Base-by-base conservation (phyloP, 2,797 vertebrate genomes). In the Heterohyrax brucei region DNA sequence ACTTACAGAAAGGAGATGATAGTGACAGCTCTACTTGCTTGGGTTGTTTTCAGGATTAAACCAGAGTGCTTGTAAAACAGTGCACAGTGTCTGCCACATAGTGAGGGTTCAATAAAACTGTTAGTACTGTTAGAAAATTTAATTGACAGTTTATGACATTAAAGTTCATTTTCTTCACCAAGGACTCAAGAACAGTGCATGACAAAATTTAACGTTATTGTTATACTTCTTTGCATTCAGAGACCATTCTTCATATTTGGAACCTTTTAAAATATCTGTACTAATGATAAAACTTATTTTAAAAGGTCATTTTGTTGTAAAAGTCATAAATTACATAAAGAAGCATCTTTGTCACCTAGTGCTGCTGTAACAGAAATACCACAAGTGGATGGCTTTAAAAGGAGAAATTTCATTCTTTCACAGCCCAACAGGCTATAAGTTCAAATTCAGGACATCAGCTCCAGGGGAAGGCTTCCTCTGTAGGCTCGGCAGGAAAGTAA, bases 21-120 rank as follows among this genome's bases (percentile, higher is more conserved):
- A 89, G 56, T 28, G 93, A 83, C 14, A 92, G 88, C n/a, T 79
- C 81, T 53, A 53, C 68, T 70, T 96, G 86, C 62, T 93, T 90
- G 85, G 48, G 24, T 24, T 28, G 7, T 75, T 90, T 94, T 90
- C 62, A 95, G 73, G 79, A 70, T 82, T 85, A 89, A 78, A 68
- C 53, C 50, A 72, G 80, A 82, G 12, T 50, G 3, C 1, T 3
- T 44, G 61, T 97, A 97, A 97, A 93, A 87, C 75, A 95, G 3
- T 88, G 70, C 4, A 77, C 22, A 87, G 70, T 18, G 10, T 22
- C 50, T 53, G 82, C 53, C 18, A 9, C 66, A 39, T 0, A 78
- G 48, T 82, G 82, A 94, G 66, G 12, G 50, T 12, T 76, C 21
- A 30, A 22, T 39, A 77, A 93, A 88, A 73, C 53, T 50, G 93